A percentile compares a stretch with the other conserved stretches of the same genome.
phyloP scores from a whole-genome alignment of 2,113 vertebrate genomes.

The Xiphias gladius region DNA sequence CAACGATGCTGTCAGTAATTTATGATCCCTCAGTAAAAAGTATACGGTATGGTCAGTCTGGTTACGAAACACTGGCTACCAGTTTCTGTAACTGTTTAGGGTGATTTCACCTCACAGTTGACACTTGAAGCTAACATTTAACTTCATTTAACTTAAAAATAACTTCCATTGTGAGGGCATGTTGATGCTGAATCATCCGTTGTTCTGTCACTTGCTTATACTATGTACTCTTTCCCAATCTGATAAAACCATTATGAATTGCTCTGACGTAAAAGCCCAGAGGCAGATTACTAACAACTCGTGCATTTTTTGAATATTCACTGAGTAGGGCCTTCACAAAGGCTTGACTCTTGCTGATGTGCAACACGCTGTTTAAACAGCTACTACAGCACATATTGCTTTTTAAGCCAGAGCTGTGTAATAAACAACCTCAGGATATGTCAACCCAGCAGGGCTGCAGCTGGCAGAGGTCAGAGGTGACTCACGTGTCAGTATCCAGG shows the following conservation, averaged over 20 bases:
- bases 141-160: constrained; percentile 13
- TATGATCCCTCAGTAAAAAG: neutral
- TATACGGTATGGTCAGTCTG: neutral
- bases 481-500: constrained; percentile 99
- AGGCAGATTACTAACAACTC: constrained; percentile 19
- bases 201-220: constrained; percentile 18
- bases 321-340: neutral
- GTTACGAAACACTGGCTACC: too few relatives aligned
- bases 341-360: neutral
- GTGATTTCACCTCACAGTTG: constrained; percentile 16
- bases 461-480: constrained; percentile 69
- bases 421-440: constrained; percentile 30
- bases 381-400: neutral
- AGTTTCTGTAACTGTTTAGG: neutral
- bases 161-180: constrained; percentile 37
- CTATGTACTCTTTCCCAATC: constrained; percentile 17
- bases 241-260: neutral
- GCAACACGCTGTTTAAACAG: neutral
- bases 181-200: constrained; percentile 26
- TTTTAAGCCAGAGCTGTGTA: neutral
- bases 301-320: constrained; percentile 5
- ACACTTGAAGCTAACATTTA: neutral
- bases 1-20: neutral
- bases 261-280: neutral
- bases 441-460: constrained; percentile 43